These are phyloP conservation scores for Pangasianodon gigas DNA, from an alignment of 2,113 vertebrate species.

Conservation along the genomic window DNA sequence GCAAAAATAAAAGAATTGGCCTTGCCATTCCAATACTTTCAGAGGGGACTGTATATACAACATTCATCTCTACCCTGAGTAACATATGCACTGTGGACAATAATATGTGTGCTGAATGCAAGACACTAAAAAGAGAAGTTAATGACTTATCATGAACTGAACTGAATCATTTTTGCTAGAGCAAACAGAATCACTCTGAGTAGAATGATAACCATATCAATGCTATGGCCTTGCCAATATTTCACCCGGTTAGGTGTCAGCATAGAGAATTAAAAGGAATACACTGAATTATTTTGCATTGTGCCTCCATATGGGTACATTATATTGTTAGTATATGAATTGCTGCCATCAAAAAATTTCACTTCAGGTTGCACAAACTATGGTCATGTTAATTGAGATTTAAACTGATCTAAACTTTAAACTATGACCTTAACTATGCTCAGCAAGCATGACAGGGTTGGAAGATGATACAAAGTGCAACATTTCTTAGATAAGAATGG, in stretches of 20 bases:
- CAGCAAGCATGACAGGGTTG: constrained; percentile 43
- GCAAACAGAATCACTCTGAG: constrained; percentile 45
- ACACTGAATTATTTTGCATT: background rate
- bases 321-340: background rate
- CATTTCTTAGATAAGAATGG: constrained; percentile 12
- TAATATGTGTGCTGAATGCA: background rate
- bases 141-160: constrained; percentile 57
- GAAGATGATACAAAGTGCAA: constrained; percentile 53
- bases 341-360: background rate
- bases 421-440: background rate
- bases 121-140: constrained; percentile 41
- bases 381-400: background rate
- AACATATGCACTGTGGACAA: background rate
- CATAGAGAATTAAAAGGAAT: background rate
- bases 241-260: constrained; percentile 25
- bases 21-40: background rate
- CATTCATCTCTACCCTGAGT: background rate
- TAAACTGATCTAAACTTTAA: constrained; percentile 5
- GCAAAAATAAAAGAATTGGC: background rate
- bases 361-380: background rate
- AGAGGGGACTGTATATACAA: background rate
- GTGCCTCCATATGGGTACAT: background rate
- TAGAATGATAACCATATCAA: constrained; percentile 56
- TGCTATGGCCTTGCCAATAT: constrained; percentile 15
- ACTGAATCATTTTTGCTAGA: constrained; percentile 29